Conservation (phyloP, 2,113 vertebrate species). For the Lucifuga dentata region DNA sequence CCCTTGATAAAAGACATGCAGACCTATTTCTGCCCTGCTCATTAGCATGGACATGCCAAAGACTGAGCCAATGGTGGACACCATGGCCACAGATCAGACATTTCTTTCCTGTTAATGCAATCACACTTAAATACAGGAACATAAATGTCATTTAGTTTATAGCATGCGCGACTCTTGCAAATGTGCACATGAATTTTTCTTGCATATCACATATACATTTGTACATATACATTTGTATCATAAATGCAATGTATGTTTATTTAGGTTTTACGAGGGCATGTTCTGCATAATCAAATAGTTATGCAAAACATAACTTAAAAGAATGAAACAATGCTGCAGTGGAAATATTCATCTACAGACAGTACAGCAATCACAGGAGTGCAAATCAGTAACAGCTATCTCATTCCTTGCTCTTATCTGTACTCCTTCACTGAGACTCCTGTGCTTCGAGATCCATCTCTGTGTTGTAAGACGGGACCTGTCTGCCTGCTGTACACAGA, state of each 20-base stretch:
- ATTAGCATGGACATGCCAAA: constrained; percentile 60
- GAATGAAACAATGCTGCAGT: too few species aligned
- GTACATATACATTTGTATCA: too few species aligned
- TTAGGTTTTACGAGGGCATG: not conserved
- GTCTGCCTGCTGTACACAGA: constrained; percentile 13
- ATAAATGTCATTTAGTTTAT: not conserved
- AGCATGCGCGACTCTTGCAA: not conserved
- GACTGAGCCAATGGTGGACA: constrained; percentile 35
- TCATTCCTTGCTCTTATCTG: constrained; percentile 55
- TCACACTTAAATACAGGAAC: not conserved
- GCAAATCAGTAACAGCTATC: constrained; percentile 41
- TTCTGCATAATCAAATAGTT: not conserved
- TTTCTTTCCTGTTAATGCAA: constrained; percentile 45
- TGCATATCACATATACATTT: too few species aligned
- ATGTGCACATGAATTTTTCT: not conserved
- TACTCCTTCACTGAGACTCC: constrained; percentile 1
- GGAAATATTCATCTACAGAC: too few species aligned
- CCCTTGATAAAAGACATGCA: constrained; percentile 67
- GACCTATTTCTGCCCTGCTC: constrained; percentile 61
- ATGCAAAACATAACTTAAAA: not conserved
- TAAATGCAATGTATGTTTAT: not conserved
- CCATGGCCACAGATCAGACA: constrained; percentile 26
- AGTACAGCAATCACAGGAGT: not conserved
- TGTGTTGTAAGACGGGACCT: not conserved
- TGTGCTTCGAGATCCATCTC: constrained; percentile 3